These are phyloP conservation scores for Brenthis hecate DNA, from an alignment of 2,888 invertebrate genomes.

Conservation along the genomic window DNA sequence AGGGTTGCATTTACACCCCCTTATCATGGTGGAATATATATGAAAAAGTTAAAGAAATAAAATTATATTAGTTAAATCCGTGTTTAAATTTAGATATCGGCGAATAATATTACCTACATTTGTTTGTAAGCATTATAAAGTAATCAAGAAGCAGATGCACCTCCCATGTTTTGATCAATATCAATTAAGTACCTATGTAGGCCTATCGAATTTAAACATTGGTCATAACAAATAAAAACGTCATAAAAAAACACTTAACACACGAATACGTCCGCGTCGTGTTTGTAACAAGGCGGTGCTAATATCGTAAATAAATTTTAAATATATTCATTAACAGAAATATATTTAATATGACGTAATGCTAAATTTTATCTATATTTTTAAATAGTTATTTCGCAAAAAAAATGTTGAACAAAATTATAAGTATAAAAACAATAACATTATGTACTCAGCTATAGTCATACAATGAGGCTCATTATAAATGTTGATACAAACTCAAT, in stretches of 20 bases:
- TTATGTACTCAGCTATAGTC: neutral
- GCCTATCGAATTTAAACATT: neutral
- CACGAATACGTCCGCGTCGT: neutral
- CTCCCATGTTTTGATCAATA: too few relatives aligned
- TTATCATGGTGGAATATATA: too few relatives aligned
- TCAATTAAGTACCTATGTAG: neutral
- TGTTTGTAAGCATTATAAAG: too few relatives aligned
- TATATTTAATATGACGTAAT: slow-evolving; percentile 1
- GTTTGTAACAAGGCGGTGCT: slow-evolving; percentile 5
- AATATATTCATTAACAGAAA: neutral
- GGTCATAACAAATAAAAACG: neutral
- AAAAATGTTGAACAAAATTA: slow-evolving; percentile 2
- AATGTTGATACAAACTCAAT: slow-evolving; percentile 4
- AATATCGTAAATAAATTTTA: slow-evolving; percentile 1
- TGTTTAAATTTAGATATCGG: too few relatives aligned
- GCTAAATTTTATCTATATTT: neutral
- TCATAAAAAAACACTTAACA: slow-evolving; percentile 8
- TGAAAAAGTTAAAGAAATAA: too few relatives aligned
- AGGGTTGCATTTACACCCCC: too few relatives aligned
- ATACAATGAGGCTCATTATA: slow-evolving; percentile 1
- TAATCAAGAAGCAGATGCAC: too few relatives aligned
- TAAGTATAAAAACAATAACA: slow-evolving; percentile 2
- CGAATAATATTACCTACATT: too few relatives aligned
- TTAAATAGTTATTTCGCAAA: neutral
- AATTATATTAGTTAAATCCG: too few relatives aligned